Evolutionary conservation across 2,113 vertebrate species (phyloP).

Genomic region (Etia nguti): DNA sequence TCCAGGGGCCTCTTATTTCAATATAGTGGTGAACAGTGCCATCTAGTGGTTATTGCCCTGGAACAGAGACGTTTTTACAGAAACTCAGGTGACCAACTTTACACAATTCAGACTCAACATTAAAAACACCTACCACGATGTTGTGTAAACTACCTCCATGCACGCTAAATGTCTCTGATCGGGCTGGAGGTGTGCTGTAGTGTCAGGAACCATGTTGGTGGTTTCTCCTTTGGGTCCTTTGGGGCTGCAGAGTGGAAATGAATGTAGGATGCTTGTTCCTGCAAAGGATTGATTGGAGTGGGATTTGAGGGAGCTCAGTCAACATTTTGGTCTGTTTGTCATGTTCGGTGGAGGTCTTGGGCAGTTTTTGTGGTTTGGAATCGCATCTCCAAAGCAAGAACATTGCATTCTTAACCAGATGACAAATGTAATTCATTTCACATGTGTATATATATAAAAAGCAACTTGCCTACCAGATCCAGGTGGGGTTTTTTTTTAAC

Average conservation of each 20-base stretch:
- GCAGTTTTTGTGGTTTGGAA: neutral
- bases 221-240: neutral
- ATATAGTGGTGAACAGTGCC: constrained; percentile 13
- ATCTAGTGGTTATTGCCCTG: constrained; percentile 18
- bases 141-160: neutral
- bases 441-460: neutral
- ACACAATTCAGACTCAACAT: neutral
- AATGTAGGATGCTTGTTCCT: neutral
- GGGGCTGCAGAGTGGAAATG: neutral
- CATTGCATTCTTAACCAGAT: neutral
- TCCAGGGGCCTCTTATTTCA: neutral
- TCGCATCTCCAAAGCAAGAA: neutral
- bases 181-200: neutral
- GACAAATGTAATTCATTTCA: neutral
- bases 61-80: neutral
- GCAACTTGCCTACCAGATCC: neutral
- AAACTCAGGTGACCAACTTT: neutral
- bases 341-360: neutral
- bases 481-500: neutral
- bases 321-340: neutral
- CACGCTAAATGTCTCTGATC: neutral
- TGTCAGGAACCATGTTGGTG: neutral
- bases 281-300: neutral
- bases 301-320: neutral
- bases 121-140: neutral